Base-by-base conservation (phyloP, 2,888 invertebrate genomes). In the Crossocerus cetratus region DNA sequence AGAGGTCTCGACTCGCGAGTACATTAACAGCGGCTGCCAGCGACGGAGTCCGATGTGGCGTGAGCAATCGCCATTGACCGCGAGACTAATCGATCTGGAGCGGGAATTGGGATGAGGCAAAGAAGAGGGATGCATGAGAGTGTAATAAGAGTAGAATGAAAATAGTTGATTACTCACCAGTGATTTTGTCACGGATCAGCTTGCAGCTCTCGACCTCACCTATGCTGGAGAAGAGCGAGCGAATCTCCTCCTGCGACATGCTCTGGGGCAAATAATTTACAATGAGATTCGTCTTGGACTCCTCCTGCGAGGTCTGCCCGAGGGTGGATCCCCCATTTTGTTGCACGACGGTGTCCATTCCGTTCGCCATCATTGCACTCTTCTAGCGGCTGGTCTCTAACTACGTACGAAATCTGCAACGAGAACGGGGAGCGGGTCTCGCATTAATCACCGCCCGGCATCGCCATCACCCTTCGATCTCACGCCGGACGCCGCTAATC, bases 131-230 rank as follows among this genome's bases (percentile, higher is more conserved):
- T 32, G 32, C 32, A 32, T 32, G 5, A 32, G 11, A 32, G 8
- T 32, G 11, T 32, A 8, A 32, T 32, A 32, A n/a, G n/a, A n/a
- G n/a, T n/a, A n/a, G n/a, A n/a, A n/a, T n/a, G 32, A 32, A 32
- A 32, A 11, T 1, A 32, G n/a, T 43, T 43, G 5, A 49, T 1
- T 8, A 76, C 92, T 91, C 91, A 95, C 95, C 98, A 90, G 98
- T 98, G 77, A 97, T 96, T 93, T 99, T 99, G 92, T 99, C 99
- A 83, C 99, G 93, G 90, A 99, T 99, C 90, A 99, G 93, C 92
- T 99, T 99, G 92, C 99, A 99, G 86, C 98, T 98, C 91, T 99
- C 99, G 77, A 99, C 98, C 91, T 99, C 99, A 70, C 99, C 99
- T 89, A 99, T 98, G 91, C 97, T 98, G 68, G 98, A 97, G 92